Conservation (phyloP, 2,797 vertebrate genomes). For the Urocyon cinereoargenteus region DNA sequence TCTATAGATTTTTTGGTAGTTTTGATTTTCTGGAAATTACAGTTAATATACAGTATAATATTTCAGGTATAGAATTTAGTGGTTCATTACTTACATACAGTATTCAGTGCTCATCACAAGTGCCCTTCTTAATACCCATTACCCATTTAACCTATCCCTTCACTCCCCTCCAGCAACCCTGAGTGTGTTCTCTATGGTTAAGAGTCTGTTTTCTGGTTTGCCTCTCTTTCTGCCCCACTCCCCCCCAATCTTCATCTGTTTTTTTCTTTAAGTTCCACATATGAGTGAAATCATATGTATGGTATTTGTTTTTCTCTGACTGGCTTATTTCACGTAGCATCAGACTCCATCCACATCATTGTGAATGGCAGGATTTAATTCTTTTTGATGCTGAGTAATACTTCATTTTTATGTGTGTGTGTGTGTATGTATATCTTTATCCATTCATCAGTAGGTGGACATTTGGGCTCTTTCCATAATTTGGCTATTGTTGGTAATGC, state of each 20-base stretch:
- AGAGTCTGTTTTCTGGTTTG: neutral
- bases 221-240: fast-evolving
- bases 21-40: neutral
- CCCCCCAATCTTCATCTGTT: neutral
- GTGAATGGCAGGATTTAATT: neutral
- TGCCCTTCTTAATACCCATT: neutral
- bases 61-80: neutral
- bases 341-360: neutral
- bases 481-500: neutral
- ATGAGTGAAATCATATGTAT: neutral
- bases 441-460: neutral
- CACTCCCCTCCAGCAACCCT: neutral
- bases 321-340: neutral
- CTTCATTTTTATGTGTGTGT: neutral
- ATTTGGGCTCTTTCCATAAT: neutral
- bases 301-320: neutral
- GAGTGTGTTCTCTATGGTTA: neutral
- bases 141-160: neutral
- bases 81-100: neutral
- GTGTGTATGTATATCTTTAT: neutral
- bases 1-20: neutral
- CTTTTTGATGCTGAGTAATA: neutral
- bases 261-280: neutral
- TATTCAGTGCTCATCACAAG: neutral
- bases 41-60: neutral